Evolutionary conservation across 2,888 invertebrate species (phyloP), one percentile per base, ranked within the genome.

Genomic region (Acleris sparsana): DNA sequence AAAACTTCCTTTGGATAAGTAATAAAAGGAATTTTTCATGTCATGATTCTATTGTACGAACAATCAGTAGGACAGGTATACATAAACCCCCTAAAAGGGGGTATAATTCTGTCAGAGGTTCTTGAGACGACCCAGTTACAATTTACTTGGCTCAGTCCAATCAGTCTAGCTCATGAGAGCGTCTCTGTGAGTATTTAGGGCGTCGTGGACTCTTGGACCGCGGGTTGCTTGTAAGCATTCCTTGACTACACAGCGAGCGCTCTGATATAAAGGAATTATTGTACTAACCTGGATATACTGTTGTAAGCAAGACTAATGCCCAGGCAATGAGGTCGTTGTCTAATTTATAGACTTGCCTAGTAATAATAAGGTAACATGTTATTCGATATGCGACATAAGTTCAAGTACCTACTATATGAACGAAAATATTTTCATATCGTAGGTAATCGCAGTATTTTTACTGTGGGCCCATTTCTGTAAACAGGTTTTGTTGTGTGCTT

Each of bases 191-290:
- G n/a, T 55, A 57, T 57, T 44, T 46, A 57, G 57, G 43, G 17
- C 44, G 44, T 44, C 9, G 25, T 57, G 57, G 46, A 57, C 57
- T 57, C 46, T 57, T 57, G 57, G 57, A 57, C 57, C 17, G 43
- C 5, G 18, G 53, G 39, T 7, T 56, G n/a, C 20, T 22, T 46
- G 57, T 46, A 11, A 44, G 25, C 46, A 57, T 57, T 57, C 57
- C 57, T 57, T 46, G 56, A 44, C 44, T 16, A 43, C 46, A 46
- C 57, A 57, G n/a, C 29, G 46, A n/a, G 9, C 25, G 5, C 25
- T 57, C 25, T 57, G n/a, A 57, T 57, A 25, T 46, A 11, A 57
- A 46, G 56, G 46, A 25, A 17, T 46, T 57, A 6, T 25, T 57
- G 46, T 46, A n/a, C 25, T 17, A 25, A 46, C 22, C 20, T 25